Percentiles rank a stretch among this genome's conserved stretches.
phyloP scores from a whole-genome alignment of 2,113 vertebrate species.

The Rostratula benghalensis region DNA sequence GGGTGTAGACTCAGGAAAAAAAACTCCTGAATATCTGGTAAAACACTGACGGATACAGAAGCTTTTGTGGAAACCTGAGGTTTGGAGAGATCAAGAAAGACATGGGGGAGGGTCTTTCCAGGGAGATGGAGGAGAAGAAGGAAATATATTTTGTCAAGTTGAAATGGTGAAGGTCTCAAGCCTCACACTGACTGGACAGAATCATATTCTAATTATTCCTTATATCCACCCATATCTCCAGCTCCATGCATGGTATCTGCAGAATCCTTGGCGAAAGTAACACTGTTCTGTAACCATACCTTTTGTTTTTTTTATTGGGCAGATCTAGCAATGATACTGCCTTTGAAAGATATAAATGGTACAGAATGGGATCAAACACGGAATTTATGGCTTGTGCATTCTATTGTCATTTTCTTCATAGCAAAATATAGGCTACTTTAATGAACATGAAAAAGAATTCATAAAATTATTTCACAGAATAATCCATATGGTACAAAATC shows the following conservation, averaged over 20 bases:
- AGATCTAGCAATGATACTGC: neutral
- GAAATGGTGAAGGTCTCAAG: neutral
- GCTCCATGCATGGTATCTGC: neutral
- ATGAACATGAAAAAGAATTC: neutral
- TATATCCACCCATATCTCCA: neutral
- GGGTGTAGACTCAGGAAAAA: neutral
- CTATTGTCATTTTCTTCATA: neutral
- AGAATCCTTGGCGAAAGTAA: neutral
- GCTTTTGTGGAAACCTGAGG: neutral
- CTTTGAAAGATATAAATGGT: neutral
- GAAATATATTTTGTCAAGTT: neutral
- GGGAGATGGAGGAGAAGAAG: neutral
- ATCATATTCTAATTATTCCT: neutral
- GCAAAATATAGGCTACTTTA: neutral
- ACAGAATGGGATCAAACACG: neutral
- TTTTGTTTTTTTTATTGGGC: neutral
- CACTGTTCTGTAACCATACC: neutral
- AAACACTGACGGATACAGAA: neutral
- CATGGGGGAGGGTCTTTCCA: neutral
- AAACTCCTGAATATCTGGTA: neutral
- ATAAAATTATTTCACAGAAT: neutral
- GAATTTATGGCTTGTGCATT: fast-evolving
- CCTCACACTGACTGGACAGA: neutral
- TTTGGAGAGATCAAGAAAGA: neutral
- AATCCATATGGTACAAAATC: neutral